Evolutionary conservation across 2,113 vertebrate species (phyloP).

Genomic region (Typhlomys cinereus): DNA sequence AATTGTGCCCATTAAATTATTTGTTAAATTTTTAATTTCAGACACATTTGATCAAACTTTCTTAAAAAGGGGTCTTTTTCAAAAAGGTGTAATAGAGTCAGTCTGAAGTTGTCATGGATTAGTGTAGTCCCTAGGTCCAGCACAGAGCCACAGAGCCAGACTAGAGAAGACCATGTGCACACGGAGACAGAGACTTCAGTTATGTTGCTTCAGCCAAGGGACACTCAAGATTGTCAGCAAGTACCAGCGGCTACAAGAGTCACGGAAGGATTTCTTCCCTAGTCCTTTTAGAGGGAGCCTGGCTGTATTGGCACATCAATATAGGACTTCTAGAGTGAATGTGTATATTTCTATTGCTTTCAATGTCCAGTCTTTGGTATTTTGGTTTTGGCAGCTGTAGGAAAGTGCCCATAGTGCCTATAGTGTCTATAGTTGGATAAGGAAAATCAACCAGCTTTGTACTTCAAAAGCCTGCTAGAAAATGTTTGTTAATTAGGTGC

Average conservation of each 20-base stretch:
- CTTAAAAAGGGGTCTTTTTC: background rate
- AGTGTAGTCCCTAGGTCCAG: background rate
- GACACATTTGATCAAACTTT: background rate
- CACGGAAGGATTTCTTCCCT: background rate
- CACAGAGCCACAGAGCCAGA: background rate
- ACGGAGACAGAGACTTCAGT: background rate
- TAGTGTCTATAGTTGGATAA: background rate
- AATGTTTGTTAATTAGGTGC: background rate
- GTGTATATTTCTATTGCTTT: background rate
- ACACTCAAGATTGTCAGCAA: background rate
- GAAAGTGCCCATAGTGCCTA: background rate
- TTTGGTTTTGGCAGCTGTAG: background rate
- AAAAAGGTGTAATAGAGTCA: background rate
- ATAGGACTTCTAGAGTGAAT: background rate
- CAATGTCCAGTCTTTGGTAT: background rate
- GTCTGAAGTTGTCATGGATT: background rate
- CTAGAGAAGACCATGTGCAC: background rate
- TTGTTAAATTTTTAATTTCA: background rate
- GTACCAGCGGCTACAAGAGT: background rate
- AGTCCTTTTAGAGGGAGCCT: background rate
- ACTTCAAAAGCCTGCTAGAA: constrained; percentile 4
- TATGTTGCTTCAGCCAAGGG: background rate
- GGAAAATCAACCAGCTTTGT: background rate
- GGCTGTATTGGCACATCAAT: background rate
- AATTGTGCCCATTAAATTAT: background rate